Evolutionary conservation across 2,797 vertebrate species (phyloP).

Genomic region (Lepilemur ruficaudatus): DNA sequence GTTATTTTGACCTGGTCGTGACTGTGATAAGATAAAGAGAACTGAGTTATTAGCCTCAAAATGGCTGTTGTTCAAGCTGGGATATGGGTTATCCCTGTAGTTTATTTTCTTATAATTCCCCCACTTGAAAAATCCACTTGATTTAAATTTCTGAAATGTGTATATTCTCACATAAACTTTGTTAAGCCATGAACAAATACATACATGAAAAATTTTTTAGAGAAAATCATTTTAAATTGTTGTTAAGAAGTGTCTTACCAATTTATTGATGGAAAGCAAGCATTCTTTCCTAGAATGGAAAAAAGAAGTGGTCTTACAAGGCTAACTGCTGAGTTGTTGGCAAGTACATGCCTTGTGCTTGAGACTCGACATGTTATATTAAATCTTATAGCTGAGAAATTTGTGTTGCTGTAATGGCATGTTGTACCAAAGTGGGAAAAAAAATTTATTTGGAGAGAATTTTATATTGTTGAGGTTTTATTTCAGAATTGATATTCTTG

Average conservation of each 20-base stretch:
- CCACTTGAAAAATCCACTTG: neutral
- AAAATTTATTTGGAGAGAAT: neutral
- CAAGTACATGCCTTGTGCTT: slow-evolving; percentile 17
- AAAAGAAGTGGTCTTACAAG: slow-evolving; percentile 52
- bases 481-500: slow-evolving; percentile 55
- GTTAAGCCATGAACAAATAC: neutral
- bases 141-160: slow-evolving; percentile 34
- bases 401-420: neutral
- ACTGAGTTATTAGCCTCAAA: neutral
- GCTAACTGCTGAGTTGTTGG: slow-evolving; percentile 31
- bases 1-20: neutral
- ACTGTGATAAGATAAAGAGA: neutral
- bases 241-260: neutral
- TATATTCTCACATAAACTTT: neutral
- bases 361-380: neutral
- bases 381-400: neutral
- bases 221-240: neutral
- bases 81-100: neutral
- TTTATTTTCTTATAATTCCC: slow-evolving; percentile 8
- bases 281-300: neutral
- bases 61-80: neutral
- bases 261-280: slow-evolving; percentile 7
- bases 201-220: neutral
- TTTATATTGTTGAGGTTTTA: slow-evolving; percentile 1
- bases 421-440: neutral